A percentile compares a stretch with the other conserved stretches of the same genome.
Conservation (phyloP, 2,888 invertebrate genomes). For the Platycnemis pennipes region DNA sequence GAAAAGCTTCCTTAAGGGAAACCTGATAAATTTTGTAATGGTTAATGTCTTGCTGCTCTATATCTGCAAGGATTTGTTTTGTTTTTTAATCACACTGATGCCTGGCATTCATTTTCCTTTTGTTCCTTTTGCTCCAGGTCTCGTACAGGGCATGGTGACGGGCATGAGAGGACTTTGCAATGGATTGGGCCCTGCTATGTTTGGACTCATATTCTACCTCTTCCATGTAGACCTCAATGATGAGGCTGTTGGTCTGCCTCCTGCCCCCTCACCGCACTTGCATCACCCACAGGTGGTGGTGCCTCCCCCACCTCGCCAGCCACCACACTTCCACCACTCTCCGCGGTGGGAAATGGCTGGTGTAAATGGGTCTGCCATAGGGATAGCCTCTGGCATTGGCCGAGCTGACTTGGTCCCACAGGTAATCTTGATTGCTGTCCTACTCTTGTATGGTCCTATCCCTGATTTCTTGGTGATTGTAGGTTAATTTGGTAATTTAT, state of each 20-base stretch:
- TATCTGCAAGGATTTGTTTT: no score
- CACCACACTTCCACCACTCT: conserved; percentile 41
- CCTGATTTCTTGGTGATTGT: no score
- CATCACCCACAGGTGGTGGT: conserved; percentile 47
- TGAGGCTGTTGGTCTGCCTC: conserved; percentile 77
- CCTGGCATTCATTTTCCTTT: not conserved
- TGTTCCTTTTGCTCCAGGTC: conserved; percentile 80
- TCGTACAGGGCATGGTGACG: conserved; percentile 98
- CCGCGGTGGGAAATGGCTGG: conserved; percentile 48
- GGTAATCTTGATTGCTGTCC: no score
- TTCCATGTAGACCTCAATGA: conserved; percentile 98
- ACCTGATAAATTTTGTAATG: no score
- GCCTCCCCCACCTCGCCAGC: conserved; percentile 31
- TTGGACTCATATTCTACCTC: conserved; percentile 98
- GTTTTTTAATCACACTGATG: no score
- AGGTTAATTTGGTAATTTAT: no score
- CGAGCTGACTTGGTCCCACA: conserved; percentile 49
- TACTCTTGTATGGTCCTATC: no score
- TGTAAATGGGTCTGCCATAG: conserved; percentile 59
- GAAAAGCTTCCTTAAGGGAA: no score
- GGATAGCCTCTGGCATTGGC: conserved; percentile 43
- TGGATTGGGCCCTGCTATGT: conserved; percentile 98
- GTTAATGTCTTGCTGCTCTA: no score
- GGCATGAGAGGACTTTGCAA: conserved; percentile 99
- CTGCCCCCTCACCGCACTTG: conserved; percentile 44